These are phyloP conservation scores for Myotis lucifugus DNA, from an alignment of 2,113 vertebrate species.

Conservation along the genomic window DNA sequence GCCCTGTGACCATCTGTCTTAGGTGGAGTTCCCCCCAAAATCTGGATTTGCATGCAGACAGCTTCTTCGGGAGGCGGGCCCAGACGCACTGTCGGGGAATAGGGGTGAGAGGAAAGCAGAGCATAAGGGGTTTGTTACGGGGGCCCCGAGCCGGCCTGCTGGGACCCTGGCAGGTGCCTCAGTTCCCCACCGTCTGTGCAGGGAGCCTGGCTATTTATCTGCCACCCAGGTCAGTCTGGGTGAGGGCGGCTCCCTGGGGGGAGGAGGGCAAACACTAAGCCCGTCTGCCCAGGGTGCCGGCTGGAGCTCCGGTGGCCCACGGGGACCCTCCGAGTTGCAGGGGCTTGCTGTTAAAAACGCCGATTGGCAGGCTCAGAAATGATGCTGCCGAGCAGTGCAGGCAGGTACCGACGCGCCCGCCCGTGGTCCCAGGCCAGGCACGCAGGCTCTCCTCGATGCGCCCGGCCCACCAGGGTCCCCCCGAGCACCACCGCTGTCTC, in stretches of 20 bases:
- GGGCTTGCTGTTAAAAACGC: not conserved
- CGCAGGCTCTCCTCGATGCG: not conserved
- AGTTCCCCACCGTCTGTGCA: not conserved
- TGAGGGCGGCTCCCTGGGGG: not conserved
- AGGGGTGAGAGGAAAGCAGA: not conserved
- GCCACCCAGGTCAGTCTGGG: not conserved
- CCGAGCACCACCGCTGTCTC: not conserved
- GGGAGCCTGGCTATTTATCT: not conserved
- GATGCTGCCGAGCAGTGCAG: not conserved
- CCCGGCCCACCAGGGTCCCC: too few relatives aligned
- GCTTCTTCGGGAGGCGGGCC: not conserved
- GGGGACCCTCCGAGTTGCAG: not conserved
- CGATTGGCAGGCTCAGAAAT: not conserved
- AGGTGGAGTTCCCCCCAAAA: not conserved
- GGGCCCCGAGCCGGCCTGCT: not conserved
- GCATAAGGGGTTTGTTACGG: not conserved
- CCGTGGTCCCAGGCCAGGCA: not conserved
- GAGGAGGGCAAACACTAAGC: not conserved
- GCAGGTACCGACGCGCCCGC: too few relatives aligned
- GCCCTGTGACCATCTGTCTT: not conserved
- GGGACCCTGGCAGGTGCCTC: not conserved
- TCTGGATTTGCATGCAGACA: not conserved
- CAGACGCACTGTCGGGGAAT: not conserved
- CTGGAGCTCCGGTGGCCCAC: not conserved
- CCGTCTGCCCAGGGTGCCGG: not conserved